Conservation (phyloP, 2,113 vertebrate species). For the Xenotilapia caudafasciata region DNA sequence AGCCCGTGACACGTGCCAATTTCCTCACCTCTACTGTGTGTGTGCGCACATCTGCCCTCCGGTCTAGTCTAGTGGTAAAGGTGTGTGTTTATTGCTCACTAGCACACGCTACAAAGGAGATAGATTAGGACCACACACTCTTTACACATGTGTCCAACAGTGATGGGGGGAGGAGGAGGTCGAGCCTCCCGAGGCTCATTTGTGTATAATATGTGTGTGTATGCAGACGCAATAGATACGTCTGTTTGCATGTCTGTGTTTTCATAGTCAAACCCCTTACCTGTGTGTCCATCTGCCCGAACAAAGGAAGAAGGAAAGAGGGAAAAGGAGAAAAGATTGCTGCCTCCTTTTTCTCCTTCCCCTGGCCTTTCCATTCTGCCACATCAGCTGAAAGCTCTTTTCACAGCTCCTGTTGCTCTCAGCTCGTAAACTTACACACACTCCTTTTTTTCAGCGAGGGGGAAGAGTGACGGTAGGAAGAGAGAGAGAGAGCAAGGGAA, state of each 20-base stretch:
- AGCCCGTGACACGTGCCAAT: conserved; percentile 43
- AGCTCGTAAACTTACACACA: conserved; percentile 58
- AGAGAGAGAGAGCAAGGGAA: background rate
- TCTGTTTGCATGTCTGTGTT: background rate
- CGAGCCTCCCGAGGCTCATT: conserved; percentile 8
- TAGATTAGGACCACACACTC: conserved; percentile 34
- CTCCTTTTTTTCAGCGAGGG: conserved; percentile 6
- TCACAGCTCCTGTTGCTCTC: conserved; percentile 69
- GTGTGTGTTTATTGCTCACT: conserved; percentile 17
- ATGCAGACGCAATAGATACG: background rate
- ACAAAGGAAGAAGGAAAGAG: background rate
- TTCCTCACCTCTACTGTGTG: background rate
- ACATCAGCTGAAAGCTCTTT: conserved; percentile 64
- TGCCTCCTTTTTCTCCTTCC: background rate
- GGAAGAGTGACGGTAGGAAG: background rate
- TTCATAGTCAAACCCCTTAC: background rate
- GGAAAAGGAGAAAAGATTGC: background rate
- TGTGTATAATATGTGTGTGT: background rate
- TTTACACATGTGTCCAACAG: conserved; percentile 27
- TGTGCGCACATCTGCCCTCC: background rate
- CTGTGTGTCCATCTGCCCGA: background rate
- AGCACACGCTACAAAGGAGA: conserved; percentile 12
- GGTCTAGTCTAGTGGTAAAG: background rate
- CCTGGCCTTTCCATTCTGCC: conserved; percentile 44
- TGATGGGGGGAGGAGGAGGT: background rate